Evolutionary conservation across 2,797 vertebrate species (phyloP), one percentile per base, ranked within the genome.

Genomic region (Miichthys miiuy): DNA sequence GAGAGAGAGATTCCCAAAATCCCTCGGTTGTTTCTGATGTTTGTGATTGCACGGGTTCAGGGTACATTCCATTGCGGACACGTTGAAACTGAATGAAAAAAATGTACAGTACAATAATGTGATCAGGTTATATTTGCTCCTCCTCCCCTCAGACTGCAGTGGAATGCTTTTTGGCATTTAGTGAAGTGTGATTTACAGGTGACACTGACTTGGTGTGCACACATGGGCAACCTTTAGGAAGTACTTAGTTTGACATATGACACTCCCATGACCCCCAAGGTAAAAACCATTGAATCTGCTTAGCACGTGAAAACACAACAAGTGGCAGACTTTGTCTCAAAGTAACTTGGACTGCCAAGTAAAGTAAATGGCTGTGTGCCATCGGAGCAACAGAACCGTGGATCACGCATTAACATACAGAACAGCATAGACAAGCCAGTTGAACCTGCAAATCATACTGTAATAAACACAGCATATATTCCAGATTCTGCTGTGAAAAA

Each of bases 231-330:
- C 85, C 84, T 81, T 81, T 87, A 87, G 85, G 87, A 91, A 89
- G 85, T 87, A 83, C 83, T 89, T 85, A 78, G 77, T 70, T 87
- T 91, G 89, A 89, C 82, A 83, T 80, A 46, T 88, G 83, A 88
- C 86, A 73, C 75, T 82, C 48, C 67, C 25, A 56, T 88, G 90
- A 89, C 83, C 88, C 34, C 74, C 81, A 1, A 79, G 68, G 61
- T 81, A 78, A 56, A 83, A 77, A 13, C 13, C 56, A 9, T 14
- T 55, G 64, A 64, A 65, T 72, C 38, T 25, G 75, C 56, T n/a
- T 44, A 46, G 46, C 56, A 62, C 27, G 64, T 69, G 66, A 48
- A 67, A 57, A 34, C 34, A 60, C 62, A 55, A 70, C 34, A 5
- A 46, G 38, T 20, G 44, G 50, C 27, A 66, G 72, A 68, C 21